phyloP scores from a whole-genome alignment of 2,888 invertebrate genomes.

The Drosophila recens region DNA sequence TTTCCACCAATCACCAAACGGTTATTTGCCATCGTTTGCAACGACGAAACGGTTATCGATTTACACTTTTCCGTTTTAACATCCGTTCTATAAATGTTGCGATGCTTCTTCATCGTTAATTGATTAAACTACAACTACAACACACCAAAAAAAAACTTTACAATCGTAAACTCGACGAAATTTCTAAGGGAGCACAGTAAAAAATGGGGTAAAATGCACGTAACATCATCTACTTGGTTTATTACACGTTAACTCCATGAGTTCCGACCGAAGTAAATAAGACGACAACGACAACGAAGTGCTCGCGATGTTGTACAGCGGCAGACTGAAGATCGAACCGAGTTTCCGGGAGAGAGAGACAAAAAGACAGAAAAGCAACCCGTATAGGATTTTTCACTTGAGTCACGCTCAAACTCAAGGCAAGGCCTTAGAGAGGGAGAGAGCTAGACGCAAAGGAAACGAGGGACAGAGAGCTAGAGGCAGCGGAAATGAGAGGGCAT shows the following conservation, averaged over 20 bases:
- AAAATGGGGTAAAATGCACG: conserved; percentile 2
- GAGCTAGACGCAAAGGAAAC: background rate
- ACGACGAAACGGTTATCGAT: conserved; percentile 17
- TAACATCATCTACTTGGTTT: conserved; percentile 12
- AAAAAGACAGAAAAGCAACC: conserved; percentile 8
- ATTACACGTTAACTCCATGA: conserved; percentile 14
- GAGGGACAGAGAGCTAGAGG: background rate
- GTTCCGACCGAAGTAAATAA: background rate
- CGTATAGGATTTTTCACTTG: conserved; percentile 22
- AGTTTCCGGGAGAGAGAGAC: conserved; percentile 14
- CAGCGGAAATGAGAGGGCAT: background rate
- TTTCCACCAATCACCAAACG: conserved; percentile 29
- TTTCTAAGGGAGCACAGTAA: conserved; percentile 4
- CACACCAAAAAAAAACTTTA: conserved; percentile 11
- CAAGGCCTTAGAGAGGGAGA: conserved; percentile 5
- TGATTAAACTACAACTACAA: conserved; percentile 12
- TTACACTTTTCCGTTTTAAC: conserved; percentile 33
- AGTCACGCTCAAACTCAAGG: conserved; percentile 16
- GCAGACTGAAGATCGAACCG: conserved; percentile 58
- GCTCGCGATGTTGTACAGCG: conserved; percentile 27
- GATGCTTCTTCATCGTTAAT: conserved; percentile 40
- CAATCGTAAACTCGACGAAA: conserved; percentile 17
- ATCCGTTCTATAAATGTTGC: conserved; percentile 29
- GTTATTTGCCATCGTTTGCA: conserved; percentile 15
- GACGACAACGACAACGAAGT: conserved; percentile 13